These are phyloP conservation scores for Megathymus violae DNA, from an alignment of 1,140 invertebrate genomes.

Conservation along the genomic window DNA sequence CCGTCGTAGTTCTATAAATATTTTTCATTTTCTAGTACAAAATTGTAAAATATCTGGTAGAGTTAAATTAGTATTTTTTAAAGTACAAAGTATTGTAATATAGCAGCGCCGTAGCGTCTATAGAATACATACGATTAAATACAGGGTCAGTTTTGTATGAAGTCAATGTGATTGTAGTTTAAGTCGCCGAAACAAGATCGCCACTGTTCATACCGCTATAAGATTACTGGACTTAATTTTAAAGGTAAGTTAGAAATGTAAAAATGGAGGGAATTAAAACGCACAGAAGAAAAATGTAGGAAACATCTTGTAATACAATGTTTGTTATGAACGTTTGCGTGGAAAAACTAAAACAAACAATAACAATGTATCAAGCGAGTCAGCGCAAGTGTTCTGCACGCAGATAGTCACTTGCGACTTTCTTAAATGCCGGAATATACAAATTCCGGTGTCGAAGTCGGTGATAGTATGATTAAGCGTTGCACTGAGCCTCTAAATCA, in stretches of 20 bases:
- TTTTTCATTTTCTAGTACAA: constrained; percentile 78
- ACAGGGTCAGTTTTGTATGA: constrained; percentile 83
- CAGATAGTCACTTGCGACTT: constrained; percentile 19
- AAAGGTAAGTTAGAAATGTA: constrained; percentile 62
- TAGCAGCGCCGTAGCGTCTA: constrained; percentile 74
- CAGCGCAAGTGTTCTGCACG: constrained; percentile 20
- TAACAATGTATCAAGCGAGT: constrained; percentile 26
- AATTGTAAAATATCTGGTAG: constrained; percentile 75
- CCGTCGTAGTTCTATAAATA: constrained; percentile 56
- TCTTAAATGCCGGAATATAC: constrained; percentile 48
- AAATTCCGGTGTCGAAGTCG: constrained; percentile 56
- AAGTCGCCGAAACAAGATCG: constrained; percentile 73
- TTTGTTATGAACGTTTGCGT: constrained; percentile 20
- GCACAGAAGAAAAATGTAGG: too few relatives aligned
- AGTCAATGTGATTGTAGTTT: constrained; percentile 83
- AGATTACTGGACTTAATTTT: constrained; percentile 68
- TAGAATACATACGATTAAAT: constrained; percentile 79
- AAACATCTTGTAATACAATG: too few relatives aligned
- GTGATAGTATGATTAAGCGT: constrained; percentile 65
- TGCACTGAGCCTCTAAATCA: constrained; percentile 64
- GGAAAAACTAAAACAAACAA: constrained; percentile 55
- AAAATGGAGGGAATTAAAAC: background rate
- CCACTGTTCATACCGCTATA: constrained; percentile 72
- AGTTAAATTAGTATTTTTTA: constrained; percentile 78
- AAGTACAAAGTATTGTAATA: constrained; percentile 82